A percentile compares a stretch with the other conserved stretches of the same genome.
Conservation (phyloP, 1,140 invertebrate species). For the Drosophila parabipectinata region DNA sequence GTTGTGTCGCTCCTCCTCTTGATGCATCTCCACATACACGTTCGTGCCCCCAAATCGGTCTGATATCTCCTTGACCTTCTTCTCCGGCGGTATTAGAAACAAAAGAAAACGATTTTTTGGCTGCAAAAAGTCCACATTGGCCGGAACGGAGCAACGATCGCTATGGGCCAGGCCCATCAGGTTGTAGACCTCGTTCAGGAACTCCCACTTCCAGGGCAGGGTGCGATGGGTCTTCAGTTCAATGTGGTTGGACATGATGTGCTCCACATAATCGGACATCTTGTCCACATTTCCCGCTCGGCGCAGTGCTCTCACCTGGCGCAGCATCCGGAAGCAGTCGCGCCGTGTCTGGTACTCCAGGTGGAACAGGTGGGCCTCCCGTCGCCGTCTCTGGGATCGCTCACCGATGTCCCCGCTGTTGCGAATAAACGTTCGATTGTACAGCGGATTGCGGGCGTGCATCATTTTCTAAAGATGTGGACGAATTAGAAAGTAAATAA, state of each 20-base stretch:
- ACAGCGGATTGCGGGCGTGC: conserved; percentile 66
- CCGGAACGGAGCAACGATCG: conserved; percentile 47
- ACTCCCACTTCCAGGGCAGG: conserved; percentile 78
- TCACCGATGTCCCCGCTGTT: background rate
- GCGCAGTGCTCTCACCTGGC: conserved; percentile 29
- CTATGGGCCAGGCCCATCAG: conserved; percentile 57
- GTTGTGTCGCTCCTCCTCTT: conserved; percentile 11
- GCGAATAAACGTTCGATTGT: conserved; percentile 28
- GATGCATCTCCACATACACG: conserved; percentile 28
- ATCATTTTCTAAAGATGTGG: conserved; percentile 80
- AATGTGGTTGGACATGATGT: conserved; percentile 56
- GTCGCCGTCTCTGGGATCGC: conserved; percentile 2
- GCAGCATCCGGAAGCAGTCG: conserved; percentile 63
- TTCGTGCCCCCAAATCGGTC: conserved; percentile 22
- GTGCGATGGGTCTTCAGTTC: conserved; percentile 63
- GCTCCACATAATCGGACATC: conserved; percentile 58
- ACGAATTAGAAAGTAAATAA: too few species aligned
- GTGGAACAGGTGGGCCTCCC: conserved; percentile 38
- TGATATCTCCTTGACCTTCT: conserved; percentile 1
- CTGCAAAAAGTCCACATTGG: conserved; percentile 42
- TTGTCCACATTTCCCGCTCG: conserved; percentile 33
- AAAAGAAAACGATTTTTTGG: conserved; percentile 19
- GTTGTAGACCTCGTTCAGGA: conserved; percentile 75
- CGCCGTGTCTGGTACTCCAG: conserved; percentile 63
- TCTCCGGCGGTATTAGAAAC: conserved; percentile 42